A percentile compares a stretch with the other conserved stretches of the same genome.
Evolutionary conservation across 2,797 vertebrate genomes (phyloP).

Genomic region (Oreortyx pictus): DNA sequence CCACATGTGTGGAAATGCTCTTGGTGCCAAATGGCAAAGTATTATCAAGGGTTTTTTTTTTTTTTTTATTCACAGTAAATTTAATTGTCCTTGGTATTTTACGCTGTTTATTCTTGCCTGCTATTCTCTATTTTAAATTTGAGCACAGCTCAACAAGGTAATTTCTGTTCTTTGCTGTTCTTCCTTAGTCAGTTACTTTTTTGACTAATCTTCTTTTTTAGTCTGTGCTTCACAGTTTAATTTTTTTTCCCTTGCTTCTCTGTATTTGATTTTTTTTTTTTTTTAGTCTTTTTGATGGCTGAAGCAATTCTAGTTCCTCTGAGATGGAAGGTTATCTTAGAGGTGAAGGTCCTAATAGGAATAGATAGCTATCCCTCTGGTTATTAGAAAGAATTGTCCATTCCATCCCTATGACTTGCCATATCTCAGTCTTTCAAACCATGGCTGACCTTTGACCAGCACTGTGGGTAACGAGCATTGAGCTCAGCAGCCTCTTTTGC

Average conservation of each 20-base stretch:
- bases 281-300: neutral
- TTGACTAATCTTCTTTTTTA: neutral
- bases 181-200: neutral
- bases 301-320: neutral
- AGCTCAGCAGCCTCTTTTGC: neutral
- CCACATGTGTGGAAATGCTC: neutral
- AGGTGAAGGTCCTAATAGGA: neutral
- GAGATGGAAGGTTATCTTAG: neutral
- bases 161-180: neutral
- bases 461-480: accelerated
- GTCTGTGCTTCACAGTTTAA: neutral
- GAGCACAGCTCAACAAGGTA: neutral
- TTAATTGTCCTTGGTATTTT: neutral
- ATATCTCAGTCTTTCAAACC: neutral
- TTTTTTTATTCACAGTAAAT: neutral
- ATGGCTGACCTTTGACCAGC: neutral
- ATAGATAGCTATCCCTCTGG: neutral
- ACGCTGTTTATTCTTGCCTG: neutral
- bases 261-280: neutral
- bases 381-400: neutral
- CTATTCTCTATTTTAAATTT: neutral
- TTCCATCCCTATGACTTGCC: neutral
- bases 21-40: neutral
- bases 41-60: neutral
- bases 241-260: neutral